Evolutionary conservation across 2,888 invertebrate genomes (phyloP).

Genomic region (Hoplodrina ambigua): DNA sequence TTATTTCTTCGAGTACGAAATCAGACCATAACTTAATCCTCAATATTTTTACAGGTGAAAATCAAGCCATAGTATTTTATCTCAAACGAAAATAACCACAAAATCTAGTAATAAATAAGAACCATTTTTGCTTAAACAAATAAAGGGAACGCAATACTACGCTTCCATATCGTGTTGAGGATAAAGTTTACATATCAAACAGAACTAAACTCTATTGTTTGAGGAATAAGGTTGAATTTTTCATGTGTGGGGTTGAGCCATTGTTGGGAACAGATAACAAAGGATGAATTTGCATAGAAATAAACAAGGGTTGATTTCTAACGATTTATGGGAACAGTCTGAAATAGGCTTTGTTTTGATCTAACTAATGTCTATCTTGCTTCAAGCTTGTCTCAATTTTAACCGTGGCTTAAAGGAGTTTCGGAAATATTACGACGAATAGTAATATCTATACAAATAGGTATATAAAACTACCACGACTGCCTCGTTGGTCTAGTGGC

Average conservation of each 20-base stretch:
- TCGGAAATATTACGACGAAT: background rate
- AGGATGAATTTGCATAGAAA: constrained; percentile 84
- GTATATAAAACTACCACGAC: no score
- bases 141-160: constrained; percentile 45
- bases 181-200: constrained; percentile 18
- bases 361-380: constrained; percentile 76
- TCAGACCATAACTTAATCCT: constrained; percentile 42
- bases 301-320: constrained; percentile 82
- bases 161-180: constrained; percentile 47
- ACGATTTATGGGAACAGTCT: constrained; percentile 75
- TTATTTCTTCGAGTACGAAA: constrained; percentile 37
- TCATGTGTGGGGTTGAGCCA: constrained; percentile 58
- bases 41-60: constrained; percentile 64
- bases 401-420: constrained; percentile 17
- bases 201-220: constrained; percentile 27
- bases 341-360: constrained; percentile 77
- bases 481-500: no score
- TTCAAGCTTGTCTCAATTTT: constrained; percentile 60
- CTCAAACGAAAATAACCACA: constrained; percentile 51
- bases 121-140: constrained; percentile 56
- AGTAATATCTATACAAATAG: no score
- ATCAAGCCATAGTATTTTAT: constrained; percentile 47
- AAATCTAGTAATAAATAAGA: constrained; percentile 37
- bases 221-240: constrained; percentile 29
- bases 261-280: constrained; percentile 81